These are phyloP conservation scores for Reticulitermes speratus DNA, from an alignment of 1,140 invertebrate species.

Conservation along the genomic window DNA sequence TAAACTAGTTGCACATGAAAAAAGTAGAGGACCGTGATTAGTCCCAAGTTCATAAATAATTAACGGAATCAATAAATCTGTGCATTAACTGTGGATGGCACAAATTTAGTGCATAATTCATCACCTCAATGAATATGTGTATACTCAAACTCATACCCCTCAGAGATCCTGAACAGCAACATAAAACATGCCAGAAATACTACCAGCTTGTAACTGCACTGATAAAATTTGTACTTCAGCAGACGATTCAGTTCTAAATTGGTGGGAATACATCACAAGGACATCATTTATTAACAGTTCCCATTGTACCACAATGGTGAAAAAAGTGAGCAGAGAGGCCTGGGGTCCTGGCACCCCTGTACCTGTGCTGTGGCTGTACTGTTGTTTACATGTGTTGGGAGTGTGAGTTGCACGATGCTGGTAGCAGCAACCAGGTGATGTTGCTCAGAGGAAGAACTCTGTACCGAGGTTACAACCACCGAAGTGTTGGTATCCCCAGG, in stretches of 20 bases:
- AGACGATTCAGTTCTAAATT: too few relatives aligned
- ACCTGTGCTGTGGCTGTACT: constrained; percentile 61
- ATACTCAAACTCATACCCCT: neutral
- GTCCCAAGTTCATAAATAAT: neutral
- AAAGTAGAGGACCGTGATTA: neutral
- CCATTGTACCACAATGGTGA: neutral
- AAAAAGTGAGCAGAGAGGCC: neutral
- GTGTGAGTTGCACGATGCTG: constrained; percentile 80
- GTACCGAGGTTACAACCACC: constrained; percentile 44
- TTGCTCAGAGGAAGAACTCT: constrained; percentile 53
- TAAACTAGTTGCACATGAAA: neutral
- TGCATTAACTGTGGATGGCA: too few relatives aligned
- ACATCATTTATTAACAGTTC: constrained; percentile 1
- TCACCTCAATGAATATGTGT: neutral
- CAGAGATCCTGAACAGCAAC: neutral
- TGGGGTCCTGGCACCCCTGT: constrained; percentile 45
- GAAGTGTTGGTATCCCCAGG: constrained; percentile 33
- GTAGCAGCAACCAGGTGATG: constrained; percentile 63
- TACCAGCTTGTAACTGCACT: neutral
- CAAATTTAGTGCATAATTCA: neutral
- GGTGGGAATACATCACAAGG: neutral
- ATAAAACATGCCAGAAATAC: neutral
- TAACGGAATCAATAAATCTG: neutral
- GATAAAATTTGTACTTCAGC: neutral
- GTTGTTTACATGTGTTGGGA: constrained; percentile 57